Evolutionary conservation across 2,888 invertebrate species (phyloP).

Genomic region (Oscheius sp.): DNA sequence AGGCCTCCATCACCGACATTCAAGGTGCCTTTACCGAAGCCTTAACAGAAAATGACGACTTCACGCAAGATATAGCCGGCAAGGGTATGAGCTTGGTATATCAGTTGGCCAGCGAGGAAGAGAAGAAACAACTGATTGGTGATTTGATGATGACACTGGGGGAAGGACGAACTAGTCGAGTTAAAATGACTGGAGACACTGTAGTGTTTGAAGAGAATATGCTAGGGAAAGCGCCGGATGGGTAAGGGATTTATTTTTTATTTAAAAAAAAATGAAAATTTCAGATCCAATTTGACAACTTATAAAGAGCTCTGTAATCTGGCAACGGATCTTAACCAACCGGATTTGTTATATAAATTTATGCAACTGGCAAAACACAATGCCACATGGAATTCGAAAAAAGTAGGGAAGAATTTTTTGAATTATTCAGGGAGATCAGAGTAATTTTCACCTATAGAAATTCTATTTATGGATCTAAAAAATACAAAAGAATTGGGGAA

Average conservation of each 20-base stretch:
- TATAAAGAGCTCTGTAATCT: conserved; percentile 92
- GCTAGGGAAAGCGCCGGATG: conserved; percentile 85
- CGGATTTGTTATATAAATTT: conserved; percentile 92
- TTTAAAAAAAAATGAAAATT: not conserved
- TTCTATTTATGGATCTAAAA: too few species aligned
- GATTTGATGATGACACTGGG: conserved; percentile 82
- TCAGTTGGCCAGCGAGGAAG: conserved; percentile 81
- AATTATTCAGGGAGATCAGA: too few species aligned
- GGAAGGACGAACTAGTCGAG: conserved; percentile 73
- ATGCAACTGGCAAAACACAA: conserved; percentile 95
- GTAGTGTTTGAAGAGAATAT: conserved; percentile 88
- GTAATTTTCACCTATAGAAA: too few species aligned
- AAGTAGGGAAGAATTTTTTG: too few species aligned
- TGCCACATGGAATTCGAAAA: conserved; percentile 91
- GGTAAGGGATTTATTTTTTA: conserved; percentile 74
- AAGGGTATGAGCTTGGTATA: conserved; percentile 85
- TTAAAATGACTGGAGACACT: conserved; percentile 79
- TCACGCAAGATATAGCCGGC: conserved; percentile 87
- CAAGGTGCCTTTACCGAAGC: conserved; percentile 59
- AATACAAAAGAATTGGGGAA: too few species aligned
- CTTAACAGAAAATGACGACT: conserved; percentile 75
- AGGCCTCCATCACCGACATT: conserved; percentile 28
- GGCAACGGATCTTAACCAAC: conserved; percentile 91
- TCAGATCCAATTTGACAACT: conserved; percentile 75
- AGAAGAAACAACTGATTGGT: conserved; percentile 79